phyloP scores from a whole-genome alignment of 2,888 invertebrate species.

The Adela reaumurella region DNA sequence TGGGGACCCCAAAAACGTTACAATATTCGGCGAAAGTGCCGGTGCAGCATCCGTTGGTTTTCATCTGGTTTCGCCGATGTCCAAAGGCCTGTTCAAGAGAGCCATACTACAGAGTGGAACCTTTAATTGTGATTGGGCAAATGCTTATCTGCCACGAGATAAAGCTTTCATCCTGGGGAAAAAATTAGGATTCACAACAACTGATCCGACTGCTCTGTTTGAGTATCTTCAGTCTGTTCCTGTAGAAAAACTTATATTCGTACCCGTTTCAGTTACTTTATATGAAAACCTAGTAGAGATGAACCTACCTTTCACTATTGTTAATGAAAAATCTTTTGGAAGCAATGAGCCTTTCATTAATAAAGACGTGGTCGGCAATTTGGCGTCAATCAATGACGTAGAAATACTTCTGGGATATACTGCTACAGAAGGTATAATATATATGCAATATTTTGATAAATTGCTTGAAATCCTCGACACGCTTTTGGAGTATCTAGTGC shows the following conservation, averaged over 20 bases:
- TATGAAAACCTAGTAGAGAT: neutral
- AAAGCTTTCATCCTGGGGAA: conserved; percentile 24
- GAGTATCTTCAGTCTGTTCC: neutral
- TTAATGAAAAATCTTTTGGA: conserved; percentile 7
- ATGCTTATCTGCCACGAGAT: conserved; percentile 17
- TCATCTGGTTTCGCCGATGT: conserved; percentile 41
- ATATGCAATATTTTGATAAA: too few species aligned
- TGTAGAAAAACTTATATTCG: neutral
- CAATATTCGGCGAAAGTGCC: conserved; percentile 43
- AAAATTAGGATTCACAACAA: conserved; percentile 16
- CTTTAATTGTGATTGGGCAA: conserved; percentile 22
- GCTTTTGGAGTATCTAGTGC: neutral
- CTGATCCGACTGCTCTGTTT: neutral
- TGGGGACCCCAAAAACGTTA: conserved; percentile 19
- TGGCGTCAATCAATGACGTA: neutral
- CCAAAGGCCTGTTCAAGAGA: conserved; percentile 32
- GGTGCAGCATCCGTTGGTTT: conserved; percentile 27
- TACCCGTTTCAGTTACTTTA: neutral
- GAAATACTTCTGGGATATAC: neutral
- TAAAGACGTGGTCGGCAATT: neutral
- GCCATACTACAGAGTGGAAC: conserved; percentile 31
- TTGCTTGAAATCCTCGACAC: neutral
- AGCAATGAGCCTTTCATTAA: conserved; percentile 3
- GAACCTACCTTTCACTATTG: neutral
- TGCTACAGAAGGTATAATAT: neutral